Percentiles rank a stretch among this genome's conserved stretches.
Conservation (phyloP, 2,797 vertebrate species). For the Argentina silus region DNA sequence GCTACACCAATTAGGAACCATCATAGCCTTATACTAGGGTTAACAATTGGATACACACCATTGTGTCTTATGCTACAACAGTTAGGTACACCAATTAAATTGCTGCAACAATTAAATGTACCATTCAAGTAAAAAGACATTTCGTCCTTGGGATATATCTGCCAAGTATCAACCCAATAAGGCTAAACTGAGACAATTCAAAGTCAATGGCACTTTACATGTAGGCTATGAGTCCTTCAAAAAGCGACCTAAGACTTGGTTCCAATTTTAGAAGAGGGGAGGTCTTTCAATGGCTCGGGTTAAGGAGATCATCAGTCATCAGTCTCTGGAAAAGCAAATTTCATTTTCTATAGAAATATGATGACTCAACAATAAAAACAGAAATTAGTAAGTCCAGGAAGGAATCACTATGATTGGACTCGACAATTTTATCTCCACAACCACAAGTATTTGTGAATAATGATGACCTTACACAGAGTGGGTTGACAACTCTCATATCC, state of each 20-base stretch:
- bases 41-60: too few relatives aligned
- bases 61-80: too few relatives aligned
- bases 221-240: slow-evolving; percentile 54
- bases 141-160: slow-evolving; percentile 58
- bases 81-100: too few relatives aligned
- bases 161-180: slow-evolving; percentile 26
- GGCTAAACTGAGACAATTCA: slow-evolving; percentile 42
- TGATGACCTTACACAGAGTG: slow-evolving; percentile 47
- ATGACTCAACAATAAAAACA: slow-evolving; percentile 58
- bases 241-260: slow-evolving; percentile 40
- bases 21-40: not conserved
- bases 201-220: slow-evolving; percentile 68
- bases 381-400: slow-evolving; percentile 51
- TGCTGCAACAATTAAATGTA: too few relatives aligned
- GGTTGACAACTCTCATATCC: slow-evolving; percentile 34
- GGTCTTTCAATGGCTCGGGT: slow-evolving; percentile 55
- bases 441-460: slow-evolving; percentile 31
- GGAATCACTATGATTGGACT: slow-evolving; percentile 48
- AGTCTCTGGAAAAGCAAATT: slow-evolving; percentile 48
- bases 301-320: slow-evolving; percentile 66
- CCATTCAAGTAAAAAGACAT: slow-evolving; percentile 13
- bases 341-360: slow-evolving; percentile 62
- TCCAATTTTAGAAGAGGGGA: slow-evolving; percentile 44
- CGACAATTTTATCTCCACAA: slow-evolving; percentile 44
- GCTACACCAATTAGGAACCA: not conserved